Conservation (phyloP, 2,113 vertebrate genomes). For the Muntiacus reevesi region DNA sequence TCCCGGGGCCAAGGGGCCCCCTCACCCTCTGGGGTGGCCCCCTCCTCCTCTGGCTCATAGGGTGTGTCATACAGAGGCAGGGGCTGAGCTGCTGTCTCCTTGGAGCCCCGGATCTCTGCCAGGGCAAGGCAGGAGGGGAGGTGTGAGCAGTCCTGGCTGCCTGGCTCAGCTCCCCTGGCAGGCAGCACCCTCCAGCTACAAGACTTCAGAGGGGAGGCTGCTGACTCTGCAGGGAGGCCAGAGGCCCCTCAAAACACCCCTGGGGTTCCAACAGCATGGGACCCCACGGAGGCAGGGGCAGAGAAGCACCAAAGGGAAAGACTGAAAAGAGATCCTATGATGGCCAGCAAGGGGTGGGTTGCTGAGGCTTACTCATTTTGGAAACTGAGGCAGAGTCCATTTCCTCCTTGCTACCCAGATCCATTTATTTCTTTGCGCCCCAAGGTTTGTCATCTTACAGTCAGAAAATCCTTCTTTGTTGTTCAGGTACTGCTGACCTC, state of each 20-base stretch:
- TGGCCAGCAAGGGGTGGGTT: neutral
- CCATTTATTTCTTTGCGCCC: neutral
- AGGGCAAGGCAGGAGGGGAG: neutral
- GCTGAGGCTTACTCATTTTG: neutral
- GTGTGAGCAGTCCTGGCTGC: neutral
- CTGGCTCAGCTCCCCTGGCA: neutral
- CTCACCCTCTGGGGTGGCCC: constrained; percentile 81
- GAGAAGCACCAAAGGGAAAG: neutral
- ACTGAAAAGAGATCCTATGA: neutral
- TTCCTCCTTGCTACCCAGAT: neutral
- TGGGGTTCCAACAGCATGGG: neutral
- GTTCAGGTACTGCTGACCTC: neutral
- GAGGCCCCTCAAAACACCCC: neutral
- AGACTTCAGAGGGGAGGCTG: neutral
- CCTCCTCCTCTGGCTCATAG: constrained; percentile 88
- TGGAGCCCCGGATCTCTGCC: constrained; percentile 84
- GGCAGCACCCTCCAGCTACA: neutral
- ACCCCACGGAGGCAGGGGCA: neutral
- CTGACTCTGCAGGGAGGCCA: neutral
- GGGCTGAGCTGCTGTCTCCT: constrained; percentile 76
- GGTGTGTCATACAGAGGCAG: constrained; percentile 94
- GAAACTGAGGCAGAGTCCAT: neutral
- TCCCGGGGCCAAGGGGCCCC: constrained; percentile 80
- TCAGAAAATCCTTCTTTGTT: neutral
- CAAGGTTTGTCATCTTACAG: neutral